A percentile compares a stretch with the other conserved stretches of the same genome.
phyloP scores from a whole-genome alignment of 2,797 vertebrate species.

The Fringilla coelebs region DNA sequence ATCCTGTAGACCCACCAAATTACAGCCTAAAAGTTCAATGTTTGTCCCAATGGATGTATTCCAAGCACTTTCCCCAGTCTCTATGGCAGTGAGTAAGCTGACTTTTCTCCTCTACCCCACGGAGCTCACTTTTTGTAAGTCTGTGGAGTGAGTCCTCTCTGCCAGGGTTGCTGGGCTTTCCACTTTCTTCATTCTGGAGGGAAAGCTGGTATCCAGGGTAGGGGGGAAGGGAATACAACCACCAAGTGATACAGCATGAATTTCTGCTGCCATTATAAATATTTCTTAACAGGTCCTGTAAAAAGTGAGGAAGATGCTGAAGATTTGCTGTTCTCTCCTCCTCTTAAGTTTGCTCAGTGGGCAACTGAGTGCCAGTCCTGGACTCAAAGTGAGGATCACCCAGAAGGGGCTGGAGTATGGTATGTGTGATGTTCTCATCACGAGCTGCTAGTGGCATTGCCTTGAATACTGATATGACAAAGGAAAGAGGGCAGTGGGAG shows the following conservation, averaged over 20 bases:
- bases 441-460: background rate
- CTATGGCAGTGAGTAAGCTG: background rate
- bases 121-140: background rate
- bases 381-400: conserved; percentile 72
- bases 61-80: background rate
- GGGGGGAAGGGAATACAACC: background rate
- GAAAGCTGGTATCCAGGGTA: background rate
- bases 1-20: background rate
- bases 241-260: background rate
- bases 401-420: conserved; percentile 71
- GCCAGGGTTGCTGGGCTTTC: background rate
- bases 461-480: background rate
- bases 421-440: conserved; percentile 41
- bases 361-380: conserved; percentile 15
- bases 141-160: background rate
- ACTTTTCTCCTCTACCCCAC: background rate
- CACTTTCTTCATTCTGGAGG: background rate
- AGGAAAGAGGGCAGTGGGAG: background rate
- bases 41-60: background rate
- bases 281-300: conserved; percentile 14
- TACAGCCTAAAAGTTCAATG: background rate
- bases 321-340: conserved; percentile 54
- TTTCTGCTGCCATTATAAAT: background rate
- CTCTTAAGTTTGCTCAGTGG: conserved; percentile 32
- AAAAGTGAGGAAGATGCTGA: background rate